Evolutionary conservation across 2,113 vertebrate species (phyloP).

Genomic region (Hymenochirus boettgeri): DNA sequence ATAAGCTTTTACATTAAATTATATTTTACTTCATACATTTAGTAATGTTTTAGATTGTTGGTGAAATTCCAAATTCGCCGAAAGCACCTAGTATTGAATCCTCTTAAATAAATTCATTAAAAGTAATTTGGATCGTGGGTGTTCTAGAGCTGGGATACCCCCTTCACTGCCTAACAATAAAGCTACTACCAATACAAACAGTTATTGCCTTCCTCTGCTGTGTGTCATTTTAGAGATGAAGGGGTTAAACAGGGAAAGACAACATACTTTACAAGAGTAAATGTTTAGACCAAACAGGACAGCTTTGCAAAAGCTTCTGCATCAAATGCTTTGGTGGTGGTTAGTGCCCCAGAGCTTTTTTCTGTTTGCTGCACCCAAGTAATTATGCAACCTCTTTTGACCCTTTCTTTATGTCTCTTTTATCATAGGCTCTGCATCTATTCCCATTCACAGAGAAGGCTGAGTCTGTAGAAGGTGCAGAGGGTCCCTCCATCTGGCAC

Average conservation of each 20-base stretch:
- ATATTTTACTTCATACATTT: too few species aligned
- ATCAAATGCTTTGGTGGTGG: conserved; percentile 41
- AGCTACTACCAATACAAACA: neutral
- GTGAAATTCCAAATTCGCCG: too few species aligned
- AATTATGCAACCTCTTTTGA: conserved; percentile 68
- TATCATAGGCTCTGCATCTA: conserved; percentile 63
- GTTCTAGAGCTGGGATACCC: neutral
- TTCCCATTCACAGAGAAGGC: conserved; percentile 63
- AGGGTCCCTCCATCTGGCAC: conserved; percentile 79
- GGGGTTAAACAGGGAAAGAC: conserved; percentile 35
- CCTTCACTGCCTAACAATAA: neutral
- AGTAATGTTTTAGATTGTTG: too few species aligned
- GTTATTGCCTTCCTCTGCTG: neutral
- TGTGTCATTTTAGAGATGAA: neutral
- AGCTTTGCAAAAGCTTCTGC: conserved; percentile 30
- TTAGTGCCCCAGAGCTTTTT: conserved; percentile 51
- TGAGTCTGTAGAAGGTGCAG: conserved; percentile 59
- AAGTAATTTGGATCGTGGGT: neutral
- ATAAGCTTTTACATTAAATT: too few species aligned
- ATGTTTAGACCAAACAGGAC: conserved; percentile 29
- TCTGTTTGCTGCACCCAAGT: conserved; percentile 55
- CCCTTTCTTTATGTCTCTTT: conserved; percentile 63
- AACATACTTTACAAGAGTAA: conserved; percentile 35
- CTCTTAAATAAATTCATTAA: neutral
- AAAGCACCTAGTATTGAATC: neutral